These are phyloP conservation scores for Dinoponera quadriceps DNA, from an alignment of 1,140 invertebrate species.

Conservation along the genomic window DNA sequence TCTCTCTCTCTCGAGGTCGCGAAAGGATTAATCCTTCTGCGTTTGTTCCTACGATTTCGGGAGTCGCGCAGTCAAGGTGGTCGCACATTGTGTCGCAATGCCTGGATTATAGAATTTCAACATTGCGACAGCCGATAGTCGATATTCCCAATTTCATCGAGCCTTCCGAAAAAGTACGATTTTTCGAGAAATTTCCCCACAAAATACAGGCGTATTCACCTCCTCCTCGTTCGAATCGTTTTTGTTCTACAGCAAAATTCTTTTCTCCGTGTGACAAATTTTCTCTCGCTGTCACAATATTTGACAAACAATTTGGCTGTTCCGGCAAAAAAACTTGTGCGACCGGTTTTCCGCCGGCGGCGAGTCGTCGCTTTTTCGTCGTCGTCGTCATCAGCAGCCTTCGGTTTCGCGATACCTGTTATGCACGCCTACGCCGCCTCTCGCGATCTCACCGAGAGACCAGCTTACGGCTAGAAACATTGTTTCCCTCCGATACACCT, in stretches of 20 bases:
- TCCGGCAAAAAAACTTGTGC: too few relatives aligned
- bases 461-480: conserved; percentile 35
- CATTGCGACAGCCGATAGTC: too few relatives aligned
- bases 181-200: too few relatives aligned
- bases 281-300: too few relatives aligned
- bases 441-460: background rate
- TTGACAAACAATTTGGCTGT: too few relatives aligned
- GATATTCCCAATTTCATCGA: too few relatives aligned
- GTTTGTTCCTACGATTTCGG: background rate
- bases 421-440: background rate
- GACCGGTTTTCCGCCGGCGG: background rate
- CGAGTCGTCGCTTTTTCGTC: background rate
- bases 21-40: background rate
- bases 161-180: too few relatives aligned
- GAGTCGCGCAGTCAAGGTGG: background rate
- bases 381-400: background rate
- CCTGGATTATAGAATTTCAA: too few relatives aligned
- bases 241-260: too few relatives aligned
- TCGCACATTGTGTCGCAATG: background rate
- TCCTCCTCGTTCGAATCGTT: too few relatives aligned
- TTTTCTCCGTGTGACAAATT: too few relatives aligned
- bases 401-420: conserved; percentile 38
- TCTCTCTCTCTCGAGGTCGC: background rate
- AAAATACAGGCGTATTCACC: too few relatives aligned
- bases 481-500: conserved; percentile 29